Evolutionary conservation across 1,140 invertebrate species (phyloP), one percentile per base, ranked within the genome.

Genomic region (Zaprionus lachaisei): DNA sequence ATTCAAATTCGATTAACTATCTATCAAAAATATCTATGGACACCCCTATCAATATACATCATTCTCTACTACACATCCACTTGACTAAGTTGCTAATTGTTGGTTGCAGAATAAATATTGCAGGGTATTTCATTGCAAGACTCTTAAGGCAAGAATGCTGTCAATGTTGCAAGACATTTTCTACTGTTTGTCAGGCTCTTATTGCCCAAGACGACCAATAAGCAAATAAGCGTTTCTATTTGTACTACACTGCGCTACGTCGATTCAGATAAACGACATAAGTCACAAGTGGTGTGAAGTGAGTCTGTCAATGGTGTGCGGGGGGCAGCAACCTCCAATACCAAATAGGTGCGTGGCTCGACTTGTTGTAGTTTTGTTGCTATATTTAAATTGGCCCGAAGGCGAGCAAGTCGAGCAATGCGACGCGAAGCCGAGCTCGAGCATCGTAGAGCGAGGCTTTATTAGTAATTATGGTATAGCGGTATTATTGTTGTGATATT

Each of bases 271-370:
- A 47, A 7, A 63, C 14, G 11, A 41, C 7, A 72, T 5, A 66
- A 34, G 60, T 55, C 47, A 57, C 47, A 69, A 51, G 22, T 37
- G 34, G 31, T 34, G 26, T 37, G 24, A 61, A 70, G 58, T 77
- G 72, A 77, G 69, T 77, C 41, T n/a, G 15, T 47, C 72, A 79
- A 78, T 80, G n/a, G 57, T 83, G 83, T 83, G 83, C 77, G 83
- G 83, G 83, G 83, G 84, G 83, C 80, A 77, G 84, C 83, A 80
- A 80, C 83, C 83, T 86, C 80, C 80, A 82, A 77, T 72, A 57
- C 68, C 79, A 83, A 87, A 86, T 86, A 85, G 71, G 79, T 60
- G 47, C n/a, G 57, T 41, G 37, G 47, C 72, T 72, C 37, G 17
- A 44, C 28, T n/a, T 55, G 26, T 62, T 62, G 17, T 38, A 37